These are phyloP conservation scores for Paradisaea rubra DNA, from an alignment of 2,113 vertebrate genomes.

Conservation along the genomic window DNA sequence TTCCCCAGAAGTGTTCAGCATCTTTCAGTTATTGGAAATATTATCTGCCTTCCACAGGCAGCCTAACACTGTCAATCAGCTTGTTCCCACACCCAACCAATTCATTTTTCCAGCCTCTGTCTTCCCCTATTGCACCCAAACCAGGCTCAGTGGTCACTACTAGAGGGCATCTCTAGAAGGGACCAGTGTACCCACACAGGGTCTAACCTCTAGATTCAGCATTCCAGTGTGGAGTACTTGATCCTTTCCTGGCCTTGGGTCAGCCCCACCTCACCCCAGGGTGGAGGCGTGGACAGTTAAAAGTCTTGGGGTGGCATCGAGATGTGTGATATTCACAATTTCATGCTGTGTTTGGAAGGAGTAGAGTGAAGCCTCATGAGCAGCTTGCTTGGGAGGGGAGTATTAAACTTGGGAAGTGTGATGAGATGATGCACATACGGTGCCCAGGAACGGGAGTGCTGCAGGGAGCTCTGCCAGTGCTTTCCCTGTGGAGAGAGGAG, in stretches of 20 bases:
- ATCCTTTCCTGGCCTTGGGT: background rate
- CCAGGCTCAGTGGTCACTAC: background rate
- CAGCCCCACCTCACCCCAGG: background rate
- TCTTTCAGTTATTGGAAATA: background rate
- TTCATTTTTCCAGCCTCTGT: background rate
- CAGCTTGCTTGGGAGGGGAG: background rate
- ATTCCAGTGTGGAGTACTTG: background rate
- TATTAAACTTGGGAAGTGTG: background rate
- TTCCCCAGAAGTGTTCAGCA: background rate
- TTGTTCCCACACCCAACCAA: background rate
- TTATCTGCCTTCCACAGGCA: background rate
- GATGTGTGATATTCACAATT: background rate
- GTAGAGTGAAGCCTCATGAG: background rate
- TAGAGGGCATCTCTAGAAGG: background rate
- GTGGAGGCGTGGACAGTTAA: background rate
- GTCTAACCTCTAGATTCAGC: background rate
- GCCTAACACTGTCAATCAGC: background rate
- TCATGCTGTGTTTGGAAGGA: background rate
- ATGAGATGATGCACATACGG: background rate
- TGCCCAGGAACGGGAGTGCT: background rate
- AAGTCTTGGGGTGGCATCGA: background rate
- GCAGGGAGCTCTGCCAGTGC: background rate
- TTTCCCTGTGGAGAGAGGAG: background rate
- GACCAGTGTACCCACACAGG: accelerated
- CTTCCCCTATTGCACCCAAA: background rate